These are phyloP conservation scores for Idris sp. DNA, from an alignment of 1,140 invertebrate genomes.

Conservation along the genomic window DNA sequence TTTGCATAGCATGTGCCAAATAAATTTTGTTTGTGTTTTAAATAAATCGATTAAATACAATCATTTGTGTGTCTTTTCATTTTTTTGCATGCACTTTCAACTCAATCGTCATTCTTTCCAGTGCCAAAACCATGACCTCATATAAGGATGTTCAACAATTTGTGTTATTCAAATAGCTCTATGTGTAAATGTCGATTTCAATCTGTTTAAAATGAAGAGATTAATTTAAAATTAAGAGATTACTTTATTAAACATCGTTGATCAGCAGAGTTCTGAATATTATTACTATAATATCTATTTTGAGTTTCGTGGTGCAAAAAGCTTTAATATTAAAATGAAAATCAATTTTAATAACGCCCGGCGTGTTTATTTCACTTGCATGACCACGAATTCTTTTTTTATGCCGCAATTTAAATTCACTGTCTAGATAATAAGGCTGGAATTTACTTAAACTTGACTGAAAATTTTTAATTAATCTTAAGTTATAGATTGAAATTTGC, in stretches of 20 bases:
- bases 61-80: constrained; percentile 58
- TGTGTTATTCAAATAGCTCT: too few species aligned
- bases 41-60: constrained; percentile 66
- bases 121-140: constrained; percentile 17
- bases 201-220: too few species aligned
- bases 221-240: too few species aligned
- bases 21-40: constrained; percentile 27
- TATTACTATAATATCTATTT: too few species aligned
- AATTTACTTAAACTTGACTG: too few species aligned
- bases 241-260: too few species aligned
- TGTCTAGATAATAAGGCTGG: too few species aligned
- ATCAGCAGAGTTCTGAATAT: too few species aligned
- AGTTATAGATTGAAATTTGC: too few species aligned
- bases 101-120: constrained; percentile 26
- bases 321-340: constrained; percentile 23
- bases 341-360: constrained; percentile 34
- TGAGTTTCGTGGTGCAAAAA: too few species aligned
- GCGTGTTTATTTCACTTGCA: constrained; percentile 11
- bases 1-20: constrained; percentile 40
- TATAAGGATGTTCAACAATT: constrained; percentile 18
- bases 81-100: constrained; percentile 63
- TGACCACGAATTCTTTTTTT: constrained; percentile 10
- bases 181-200: too few species aligned
- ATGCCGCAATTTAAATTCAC: constrained; percentile 6
- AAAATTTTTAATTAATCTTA: too few species aligned